These are phyloP conservation scores for Malthinus flaveolus DNA, from an alignment of 2,888 invertebrate genomes.

Conservation along the genomic window DNA sequence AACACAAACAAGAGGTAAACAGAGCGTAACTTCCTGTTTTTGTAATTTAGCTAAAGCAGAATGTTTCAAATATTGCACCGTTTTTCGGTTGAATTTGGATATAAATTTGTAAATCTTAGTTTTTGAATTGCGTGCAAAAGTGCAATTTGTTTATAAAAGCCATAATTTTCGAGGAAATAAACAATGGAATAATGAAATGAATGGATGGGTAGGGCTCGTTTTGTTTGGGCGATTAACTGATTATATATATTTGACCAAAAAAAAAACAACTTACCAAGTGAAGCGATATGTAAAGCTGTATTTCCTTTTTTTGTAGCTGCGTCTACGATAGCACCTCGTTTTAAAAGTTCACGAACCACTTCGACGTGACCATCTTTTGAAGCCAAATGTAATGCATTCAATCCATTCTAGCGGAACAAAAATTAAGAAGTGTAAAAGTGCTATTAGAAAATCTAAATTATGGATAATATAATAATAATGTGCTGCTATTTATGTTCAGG, in stretches of 20 bases:
- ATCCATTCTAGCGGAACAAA: slow-evolving; percentile 76
- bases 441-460: neutral
- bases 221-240: too few relatives aligned
- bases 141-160: too few relatives aligned
- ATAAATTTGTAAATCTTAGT: too few relatives aligned
- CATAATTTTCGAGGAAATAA: too few relatives aligned
- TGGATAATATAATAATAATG: too few relatives aligned
- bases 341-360: slow-evolving; percentile 88
- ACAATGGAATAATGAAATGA: too few relatives aligned
- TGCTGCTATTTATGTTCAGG: too few relatives aligned
- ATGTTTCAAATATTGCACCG: neutral
- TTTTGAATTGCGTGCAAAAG: too few relatives aligned
- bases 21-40: slow-evolving; percentile 23
- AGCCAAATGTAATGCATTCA: slow-evolving; percentile 95
- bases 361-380: slow-evolving; percentile 97
- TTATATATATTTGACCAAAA: too few relatives aligned
- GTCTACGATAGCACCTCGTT: slow-evolving; percentile 89
- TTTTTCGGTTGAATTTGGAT: neutral
- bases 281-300: slow-evolving; percentile 97
- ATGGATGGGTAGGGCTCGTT: too few relatives aligned
- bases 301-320: slow-evolving; percentile 97
- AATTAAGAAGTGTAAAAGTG: neutral
- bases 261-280: slow-evolving; percentile 60
- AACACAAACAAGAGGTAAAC: slow-evolving; percentile 9
- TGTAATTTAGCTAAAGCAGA: slow-evolving; percentile 6